Conservation (phyloP, 2,888 invertebrate genomes). For the Hirtodrosophila confusa region DNA sequence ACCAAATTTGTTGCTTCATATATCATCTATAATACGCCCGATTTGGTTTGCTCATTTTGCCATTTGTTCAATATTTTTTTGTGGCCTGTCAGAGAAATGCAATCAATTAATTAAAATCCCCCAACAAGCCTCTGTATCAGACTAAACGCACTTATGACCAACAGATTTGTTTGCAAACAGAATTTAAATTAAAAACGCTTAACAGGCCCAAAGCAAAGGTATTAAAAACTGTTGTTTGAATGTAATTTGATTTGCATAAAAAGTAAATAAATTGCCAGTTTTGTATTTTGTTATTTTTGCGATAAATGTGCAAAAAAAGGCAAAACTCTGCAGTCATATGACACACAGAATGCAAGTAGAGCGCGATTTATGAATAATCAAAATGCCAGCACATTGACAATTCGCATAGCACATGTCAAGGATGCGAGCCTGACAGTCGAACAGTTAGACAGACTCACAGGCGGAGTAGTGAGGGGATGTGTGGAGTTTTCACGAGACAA, state of each 20-base stretch:
- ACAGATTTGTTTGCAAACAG: constrained; percentile 40
- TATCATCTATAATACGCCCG: constrained; percentile 12
- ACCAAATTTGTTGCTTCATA: constrained; percentile 7
- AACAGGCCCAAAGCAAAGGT: constrained; percentile 25
- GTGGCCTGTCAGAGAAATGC: constrained; percentile 52
- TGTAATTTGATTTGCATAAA: constrained; percentile 72
- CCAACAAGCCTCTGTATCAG: constrained; percentile 35
- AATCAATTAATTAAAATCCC: constrained; percentile 61
- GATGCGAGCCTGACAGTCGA: constrained; percentile 26
- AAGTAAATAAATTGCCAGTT: constrained; percentile 61
- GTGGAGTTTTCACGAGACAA: too few relatives aligned
- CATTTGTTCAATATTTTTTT: constrained; percentile 18
- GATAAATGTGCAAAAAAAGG: constrained; percentile 27
- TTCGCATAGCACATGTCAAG: constrained; percentile 26
- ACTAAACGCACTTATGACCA: constrained; percentile 24
- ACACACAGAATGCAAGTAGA: constrained; percentile 37
- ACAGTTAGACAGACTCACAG: neutral
- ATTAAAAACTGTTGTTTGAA: constrained; percentile 38
- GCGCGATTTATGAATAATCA: constrained; percentile 59
- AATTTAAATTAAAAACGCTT: constrained; percentile 49
- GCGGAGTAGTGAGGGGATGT: too few relatives aligned
- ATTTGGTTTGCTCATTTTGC: constrained; percentile 6
- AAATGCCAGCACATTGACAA: constrained; percentile 46
- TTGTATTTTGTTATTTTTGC: constrained; percentile 17
- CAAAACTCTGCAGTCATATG: constrained; percentile 39